Evolutionary conservation across 2,113 vertebrate genomes (phyloP), one percentile per base, ranked within the genome.

Genomic region (Eublepharis macularius): DNA sequence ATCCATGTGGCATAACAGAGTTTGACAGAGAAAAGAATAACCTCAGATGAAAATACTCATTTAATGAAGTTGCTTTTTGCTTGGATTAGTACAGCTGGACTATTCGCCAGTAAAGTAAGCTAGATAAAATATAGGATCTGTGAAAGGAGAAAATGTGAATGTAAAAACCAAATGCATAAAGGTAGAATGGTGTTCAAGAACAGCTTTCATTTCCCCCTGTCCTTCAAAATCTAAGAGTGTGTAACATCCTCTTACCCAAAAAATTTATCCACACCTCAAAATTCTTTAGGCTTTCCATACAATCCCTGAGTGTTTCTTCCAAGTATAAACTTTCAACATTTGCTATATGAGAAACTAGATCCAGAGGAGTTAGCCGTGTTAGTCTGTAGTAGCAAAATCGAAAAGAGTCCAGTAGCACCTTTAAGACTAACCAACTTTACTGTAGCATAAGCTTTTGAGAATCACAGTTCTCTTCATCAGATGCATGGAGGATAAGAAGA

Each of bases 31-130:
- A 85, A 86, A 86, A 65, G 47, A 81, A 74, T 81, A 87, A 65
- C 13, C 70, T 81, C 39, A 81, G 47, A 81, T 70, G 76, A 41
- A 88, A 39, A 79, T 70, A 16, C 41, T 66, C 76, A 84, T 90
- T 87, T 87, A 83, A 91, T 69, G 83, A 89, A 66, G 6, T 39
- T 68, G 10, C 32, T 2, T 43, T 91, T 86, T 77, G 66, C 76
- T 78, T 83, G 83, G 86, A 87, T 84, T 70, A 81, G 47, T 69
- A 66, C 32, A 49, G 80, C 43, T 51, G 9, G 60, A 63, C 26
- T 13, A 63, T 11, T 19, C 6, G 45, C 19, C 45, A 76, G 39
- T 45, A 24, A 36, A 69, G n/a, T 36, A 70, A 26, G 51, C 16
- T 24, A 70, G 80, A 36, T 51, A 39, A 36, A 36, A 51, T 70